Evolutionary conservation across 2,888 invertebrate species (phyloP), one percentile per base, ranked within the genome.

Genomic region (Eupelmus urozonus): DNA sequence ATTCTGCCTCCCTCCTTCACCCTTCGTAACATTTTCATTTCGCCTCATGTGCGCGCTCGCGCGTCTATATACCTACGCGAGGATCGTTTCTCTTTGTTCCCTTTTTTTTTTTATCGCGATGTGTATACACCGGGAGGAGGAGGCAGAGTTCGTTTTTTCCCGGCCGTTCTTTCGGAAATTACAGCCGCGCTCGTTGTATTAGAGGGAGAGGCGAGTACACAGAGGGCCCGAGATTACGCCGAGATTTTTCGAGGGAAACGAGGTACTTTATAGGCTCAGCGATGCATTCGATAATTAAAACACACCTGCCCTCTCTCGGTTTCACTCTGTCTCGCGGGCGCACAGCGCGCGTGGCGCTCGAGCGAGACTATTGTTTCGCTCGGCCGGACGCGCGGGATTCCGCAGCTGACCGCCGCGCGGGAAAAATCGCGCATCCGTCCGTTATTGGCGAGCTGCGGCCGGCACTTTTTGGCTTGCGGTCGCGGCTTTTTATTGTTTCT

Each of bases 11-110:
- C n/a, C 34, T 29, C 18, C 20, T 29, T 13, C 5, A 9, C 57
- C 42, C 57, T 69, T 27, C 62, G 18, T 60, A 72, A 72, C 71
- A 66, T 77, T 77, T 72, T 77, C 72, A 77, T 77, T 77, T 77
- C 27, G 20, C 23, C 51, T 27, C 60, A 25, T 40, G 51, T 34
- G 66, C 45, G 18, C n/a, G 51, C 18, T 18, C 23, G 34, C 45
- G 69, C 34, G 13, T 60, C 9, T 59, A 9, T 49, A 7, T 53
- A n/a, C n/a, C n/a, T n/a, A 34, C 55, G 34, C 63, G 63, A 29
- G 55, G 27, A 63, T n/a, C n/a, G n/a, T 51, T 40, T 66, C 9
- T 65, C 65, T 76, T 59, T 59, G 57, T 70, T 40, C 29, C n/a
- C n/a, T n/a, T n/a, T n/a, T n/a, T n/a, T 51, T 74, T 70, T 70